A percentile compares a stretch with the other conserved stretches of the same genome.
Evolutionary conservation across 2,888 invertebrate genomes (phyloP).

Genomic region (Spatulosminthurus flaviceps): DNA sequence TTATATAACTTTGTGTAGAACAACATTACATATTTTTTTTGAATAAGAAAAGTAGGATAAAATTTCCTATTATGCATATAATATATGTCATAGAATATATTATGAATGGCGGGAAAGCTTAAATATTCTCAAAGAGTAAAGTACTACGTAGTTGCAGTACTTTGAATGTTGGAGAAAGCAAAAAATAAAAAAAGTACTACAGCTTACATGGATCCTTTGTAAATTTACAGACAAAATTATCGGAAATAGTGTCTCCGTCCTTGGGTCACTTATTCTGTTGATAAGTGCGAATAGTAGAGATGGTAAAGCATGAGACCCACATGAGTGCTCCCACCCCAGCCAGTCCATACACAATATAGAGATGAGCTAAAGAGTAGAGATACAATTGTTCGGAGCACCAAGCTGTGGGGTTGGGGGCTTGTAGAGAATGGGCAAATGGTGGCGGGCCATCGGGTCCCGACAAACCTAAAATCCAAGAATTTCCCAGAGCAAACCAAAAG

Average conservation of each 20-base stretch:
- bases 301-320: slow-evolving; percentile 27
- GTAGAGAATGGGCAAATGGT: slow-evolving; percentile 74
- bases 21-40: too few species aligned
- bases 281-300: slow-evolving; percentile 31
- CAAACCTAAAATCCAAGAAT: slow-evolving; percentile 80
- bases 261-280: slow-evolving; percentile 35
- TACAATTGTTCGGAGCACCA: slow-evolving; percentile 84
- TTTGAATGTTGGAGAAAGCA: too few species aligned
- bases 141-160: too few species aligned
- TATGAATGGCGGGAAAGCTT: too few species aligned
- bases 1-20: too few species aligned
- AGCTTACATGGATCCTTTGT: slow-evolving; percentile 24
- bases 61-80: too few species aligned
- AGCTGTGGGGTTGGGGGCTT: slow-evolving; percentile 74
- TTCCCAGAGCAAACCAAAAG: slow-evolving; percentile 81
- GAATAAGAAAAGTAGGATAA: too few species aligned
- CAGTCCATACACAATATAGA: slow-evolving; percentile 76
- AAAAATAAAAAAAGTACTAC: not conserved
- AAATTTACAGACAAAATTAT: slow-evolving; percentile 30
- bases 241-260: not conserved
- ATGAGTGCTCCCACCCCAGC: slow-evolving; percentile 71
- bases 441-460: slow-evolving; percentile 74
- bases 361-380: slow-evolving; percentile 78
- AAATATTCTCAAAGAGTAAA: too few species aligned
- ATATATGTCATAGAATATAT: too few species aligned